Base-by-base conservation (phyloP, 2,797 vertebrate genomes). In the Alfaro cultratus region DNA sequence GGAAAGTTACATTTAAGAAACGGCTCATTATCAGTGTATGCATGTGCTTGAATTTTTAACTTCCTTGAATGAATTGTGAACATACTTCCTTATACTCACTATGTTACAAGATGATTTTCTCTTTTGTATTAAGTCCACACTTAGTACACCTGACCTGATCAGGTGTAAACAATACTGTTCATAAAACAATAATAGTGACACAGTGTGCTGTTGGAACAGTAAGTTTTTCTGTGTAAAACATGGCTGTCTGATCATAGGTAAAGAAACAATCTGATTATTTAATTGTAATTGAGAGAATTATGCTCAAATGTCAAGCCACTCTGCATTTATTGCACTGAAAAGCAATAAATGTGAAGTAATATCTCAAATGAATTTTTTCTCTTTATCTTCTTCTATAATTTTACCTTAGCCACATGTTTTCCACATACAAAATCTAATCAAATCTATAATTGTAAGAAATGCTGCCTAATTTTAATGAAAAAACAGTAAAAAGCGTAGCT, bases 61-160 rank as follows among this genome's bases (percentile, higher is more conserved):
- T 93, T 93, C 87, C 90, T 93, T 92, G 79, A 87, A 68, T 72
- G 18, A 78, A 78, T 87, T 89, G 80, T 71, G 2, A 79, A 82
- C 74, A 47, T 21, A 80, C 78, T 91, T 92, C 83, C 80, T 53
- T 84, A 1, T 73, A 12, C 55, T 85, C 79, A 29, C 21, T 80
- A 1, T 9, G 26, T 1, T 9, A 15, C 73, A 49, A 31, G 1
- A 34, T 29, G 13, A 9, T 75, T 81, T 76, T 74, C 51, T 45
- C 10, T 7, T 26, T 7, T 41, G 1, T 34, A 47, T 11, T 47
- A 29, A 79, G 3, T 41, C 10, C 39, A 13, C 12, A 31, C 13
- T 15, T 29, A 13, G 0, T 11, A 21, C n/a, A 57, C 8, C 55
- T 51, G 49, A 23, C 47, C 10, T 53, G 1, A 73, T 78, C 6